A percentile compares a stretch with the other conserved stretches of the same genome.
These are phyloP conservation scores for Dynastes hyllus DNA, from an alignment of 2,888 invertebrate genomes.

Conservation along the genomic window DNA sequence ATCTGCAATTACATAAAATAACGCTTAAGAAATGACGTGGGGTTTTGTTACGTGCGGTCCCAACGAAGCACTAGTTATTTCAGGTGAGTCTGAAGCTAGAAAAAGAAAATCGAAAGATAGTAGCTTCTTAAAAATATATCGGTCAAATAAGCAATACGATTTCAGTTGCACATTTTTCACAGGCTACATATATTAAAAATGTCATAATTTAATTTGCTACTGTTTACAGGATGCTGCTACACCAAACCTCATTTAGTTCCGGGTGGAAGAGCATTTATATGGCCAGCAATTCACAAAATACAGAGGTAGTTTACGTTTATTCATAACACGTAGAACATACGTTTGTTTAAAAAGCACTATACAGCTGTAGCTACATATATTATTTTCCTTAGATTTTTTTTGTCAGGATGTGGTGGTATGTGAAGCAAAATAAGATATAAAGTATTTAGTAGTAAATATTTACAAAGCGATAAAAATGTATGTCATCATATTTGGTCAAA, in stretches of 20 bases:
- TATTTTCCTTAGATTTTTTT: too few species aligned
- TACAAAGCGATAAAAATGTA: neutral
- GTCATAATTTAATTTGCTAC: slow-evolving; percentile 22
- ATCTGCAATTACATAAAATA: neutral
- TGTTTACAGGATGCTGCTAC: slow-evolving; percentile 91
- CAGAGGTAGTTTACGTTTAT: slow-evolving; percentile 75
- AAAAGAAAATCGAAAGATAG: neutral
- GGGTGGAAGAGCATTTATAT: slow-evolving; percentile 97
- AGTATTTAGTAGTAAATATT: neutral
- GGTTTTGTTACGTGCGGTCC: slow-evolving; percentile 97
- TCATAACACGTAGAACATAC: too few species aligned
- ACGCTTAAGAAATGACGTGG: slow-evolving; percentile 70
- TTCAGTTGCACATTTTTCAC: neutral
- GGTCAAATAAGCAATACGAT: neutral
- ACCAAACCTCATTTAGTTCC: slow-evolving; percentile 94
- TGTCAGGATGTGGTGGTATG: too few species aligned
- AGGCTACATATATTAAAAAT: neutral
- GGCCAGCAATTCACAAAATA: slow-evolving; percentile 92
- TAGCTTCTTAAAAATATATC: neutral
- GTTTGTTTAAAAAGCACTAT: too few species aligned
- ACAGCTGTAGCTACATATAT: too few species aligned
- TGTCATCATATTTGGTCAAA: neutral
- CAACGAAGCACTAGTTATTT: slow-evolving; percentile 95
- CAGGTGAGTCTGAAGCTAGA: slow-evolving; percentile 77
- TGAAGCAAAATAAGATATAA: neutral